A percentile compares a stretch with the other conserved stretches of the same genome.
These are phyloP conservation scores for Papilio helenus DNA, from an alignment of 1,140 invertebrate genomes.

Conservation along the genomic window DNA sequence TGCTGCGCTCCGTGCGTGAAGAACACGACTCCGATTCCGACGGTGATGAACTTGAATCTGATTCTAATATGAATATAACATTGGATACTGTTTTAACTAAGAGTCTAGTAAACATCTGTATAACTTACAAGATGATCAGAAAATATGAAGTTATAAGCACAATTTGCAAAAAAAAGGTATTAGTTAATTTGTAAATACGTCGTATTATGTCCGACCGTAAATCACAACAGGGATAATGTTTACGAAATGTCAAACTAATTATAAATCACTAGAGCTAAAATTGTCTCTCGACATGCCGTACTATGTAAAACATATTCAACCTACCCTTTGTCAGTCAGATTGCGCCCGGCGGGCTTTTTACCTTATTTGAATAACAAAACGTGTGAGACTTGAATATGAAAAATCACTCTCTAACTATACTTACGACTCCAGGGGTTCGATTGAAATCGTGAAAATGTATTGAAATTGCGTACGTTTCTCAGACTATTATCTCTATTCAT, in stretches of 20 bases:
- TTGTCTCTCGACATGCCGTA: not conserved
- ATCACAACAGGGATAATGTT: not conserved
- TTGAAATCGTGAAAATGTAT: slow-evolving; percentile 11
- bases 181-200: not conserved
- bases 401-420: slow-evolving; percentile 46
- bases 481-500: not conserved
- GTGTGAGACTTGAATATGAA: slow-evolving; percentile 43
- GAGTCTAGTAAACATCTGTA: no score
- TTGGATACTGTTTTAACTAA: no score
- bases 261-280: slow-evolving; percentile 5
- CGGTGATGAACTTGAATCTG: slow-evolving; percentile 72
- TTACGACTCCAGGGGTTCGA: slow-evolving; percentile 30
- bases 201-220: not conserved
- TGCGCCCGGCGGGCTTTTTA: slow-evolving; percentile 45
- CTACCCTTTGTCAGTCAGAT: slow-evolving; percentile 14
- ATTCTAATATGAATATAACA: slow-evolving; percentile 53
- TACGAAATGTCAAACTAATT: slow-evolving; percentile 13
- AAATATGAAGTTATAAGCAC: no score
- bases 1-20: slow-evolving; percentile 84
- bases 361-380: slow-evolving; percentile 59
- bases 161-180: no score
- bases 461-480: not conserved
- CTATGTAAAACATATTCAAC: slow-evolving; percentile 1
- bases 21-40: slow-evolving; percentile 80
- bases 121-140: no score